These are phyloP conservation scores for Xiphophorus hellerii DNA, from an alignment of 2,113 vertebrate genomes.

Conservation along the genomic window DNA sequence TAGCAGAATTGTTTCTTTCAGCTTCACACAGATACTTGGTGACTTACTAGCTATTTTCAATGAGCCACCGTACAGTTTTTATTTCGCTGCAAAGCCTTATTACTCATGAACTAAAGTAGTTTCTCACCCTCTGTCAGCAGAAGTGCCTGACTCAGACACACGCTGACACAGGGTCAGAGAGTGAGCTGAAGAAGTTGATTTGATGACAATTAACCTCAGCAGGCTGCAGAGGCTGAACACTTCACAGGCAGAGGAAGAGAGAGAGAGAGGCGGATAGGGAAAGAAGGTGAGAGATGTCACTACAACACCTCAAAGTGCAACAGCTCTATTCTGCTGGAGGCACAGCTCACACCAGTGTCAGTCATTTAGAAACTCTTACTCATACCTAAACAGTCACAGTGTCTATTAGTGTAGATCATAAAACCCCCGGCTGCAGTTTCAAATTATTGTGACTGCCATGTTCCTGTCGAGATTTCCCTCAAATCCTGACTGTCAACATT, in stretches of 20 bases:
- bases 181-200: slow-evolving; percentile 25
- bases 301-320: slow-evolving; percentile 19
- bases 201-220: slow-evolving; percentile 47
- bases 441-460: slow-evolving; percentile 25
- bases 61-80: not conserved
- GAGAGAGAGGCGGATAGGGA: not conserved
- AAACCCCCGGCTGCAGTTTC: slow-evolving; percentile 33
- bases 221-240: slow-evolving; percentile 19
- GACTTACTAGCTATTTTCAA: not conserved
- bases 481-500: slow-evolving; percentile 45
- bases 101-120: not conserved
- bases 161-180: slow-evolving; percentile 27
- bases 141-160: slow-evolving; percentile 16
- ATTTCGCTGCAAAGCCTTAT: not conserved
- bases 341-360: slow-evolving; percentile 57
- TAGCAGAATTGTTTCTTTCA: too few species aligned
- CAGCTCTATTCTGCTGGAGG: slow-evolving; percentile 40
- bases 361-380: slow-evolving; percentile 5
- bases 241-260: slow-evolving; percentile 3
- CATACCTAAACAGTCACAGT: not conserved
- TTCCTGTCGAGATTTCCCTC: slow-evolving; percentile 24
- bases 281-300: slow-evolving; percentile 33
- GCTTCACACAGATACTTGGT: not conserved
- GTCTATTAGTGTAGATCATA: slow-evolving; percentile 8
- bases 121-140: slow-evolving; percentile 19